Percentiles rank a stretch among this genome's conserved stretches.
Evolutionary conservation across 2,888 invertebrate genomes (phyloP).

Genomic region (Laothoe populi): DNA sequence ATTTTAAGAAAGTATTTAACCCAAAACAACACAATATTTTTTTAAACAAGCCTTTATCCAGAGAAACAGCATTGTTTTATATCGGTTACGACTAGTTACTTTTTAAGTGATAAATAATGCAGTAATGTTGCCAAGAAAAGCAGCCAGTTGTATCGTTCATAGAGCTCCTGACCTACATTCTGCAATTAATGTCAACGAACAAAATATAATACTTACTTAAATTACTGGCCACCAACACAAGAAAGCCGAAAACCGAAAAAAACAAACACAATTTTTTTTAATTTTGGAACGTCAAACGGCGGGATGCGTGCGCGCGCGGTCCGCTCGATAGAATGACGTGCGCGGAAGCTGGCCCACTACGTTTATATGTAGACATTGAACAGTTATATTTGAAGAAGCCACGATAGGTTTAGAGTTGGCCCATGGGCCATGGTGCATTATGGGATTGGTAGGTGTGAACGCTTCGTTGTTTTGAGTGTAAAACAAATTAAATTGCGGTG

Average conservation of each 20-base stretch:
- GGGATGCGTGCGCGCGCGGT: constrained; percentile 63
- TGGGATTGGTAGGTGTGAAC: background rate
- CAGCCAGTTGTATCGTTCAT: constrained; percentile 16
- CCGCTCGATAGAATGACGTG: constrained; percentile 75
- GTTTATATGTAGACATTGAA: constrained; percentile 79
- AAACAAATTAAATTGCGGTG: too few relatives aligned
- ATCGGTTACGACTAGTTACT: background rate
- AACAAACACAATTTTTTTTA: constrained; percentile 42
- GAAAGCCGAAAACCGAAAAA: constrained; percentile 53
- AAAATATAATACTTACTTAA: constrained; percentile 61
- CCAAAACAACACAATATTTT: background rate
- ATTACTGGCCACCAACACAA: constrained; percentile 51
- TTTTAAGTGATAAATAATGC: constrained; percentile 4
- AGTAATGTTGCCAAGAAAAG: constrained; percentile 21
- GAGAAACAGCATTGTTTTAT: background rate
- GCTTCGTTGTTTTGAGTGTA: background rate
- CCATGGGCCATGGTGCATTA: constrained; percentile 40
- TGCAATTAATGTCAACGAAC: constrained; percentile 53
- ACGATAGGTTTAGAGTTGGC: constrained; percentile 55
- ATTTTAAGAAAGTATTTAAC: too few relatives aligned
- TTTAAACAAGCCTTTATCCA: background rate
- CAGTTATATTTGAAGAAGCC: constrained; percentile 77
- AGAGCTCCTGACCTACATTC: constrained; percentile 59
- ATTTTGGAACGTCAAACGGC: constrained; percentile 41
- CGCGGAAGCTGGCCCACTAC: constrained; percentile 69